These are phyloP conservation scores for Tympanuchus pallidicinctus DNA, from an alignment of 2,113 vertebrate genomes.

Conservation along the genomic window DNA sequence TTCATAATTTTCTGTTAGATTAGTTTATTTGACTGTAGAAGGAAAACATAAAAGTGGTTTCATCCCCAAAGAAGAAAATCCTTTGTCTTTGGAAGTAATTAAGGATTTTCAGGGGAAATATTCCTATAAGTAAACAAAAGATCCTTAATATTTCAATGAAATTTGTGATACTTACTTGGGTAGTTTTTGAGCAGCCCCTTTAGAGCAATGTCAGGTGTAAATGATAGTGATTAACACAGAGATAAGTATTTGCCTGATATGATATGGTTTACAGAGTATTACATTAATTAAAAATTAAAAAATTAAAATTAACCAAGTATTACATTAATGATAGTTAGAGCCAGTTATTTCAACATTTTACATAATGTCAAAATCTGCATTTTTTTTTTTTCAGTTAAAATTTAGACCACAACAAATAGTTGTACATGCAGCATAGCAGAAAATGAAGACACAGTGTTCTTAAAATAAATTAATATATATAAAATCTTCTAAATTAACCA, in stretches of 20 bases:
- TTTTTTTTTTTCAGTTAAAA: neutral
- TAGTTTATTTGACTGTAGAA: neutral
- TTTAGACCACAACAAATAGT: neutral
- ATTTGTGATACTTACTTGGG: neutral
- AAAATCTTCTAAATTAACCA: slow-evolving; percentile 13
- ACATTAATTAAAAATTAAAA: neutral
- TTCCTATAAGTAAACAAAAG: neutral
- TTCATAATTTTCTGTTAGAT: neutral
- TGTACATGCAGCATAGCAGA: neutral
- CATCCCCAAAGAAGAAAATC: neutral
- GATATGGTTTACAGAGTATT: neutral
- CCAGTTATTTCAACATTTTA: neutral
- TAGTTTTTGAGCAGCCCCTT: neutral
- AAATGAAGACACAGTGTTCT: slow-evolving; percentile 1
- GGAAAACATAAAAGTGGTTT: neutral
- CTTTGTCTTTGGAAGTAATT: neutral
- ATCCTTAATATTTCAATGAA: neutral
- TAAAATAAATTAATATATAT: neutral
- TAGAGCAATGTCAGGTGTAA: neutral
- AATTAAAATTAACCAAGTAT: neutral
- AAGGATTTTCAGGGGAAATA: neutral
- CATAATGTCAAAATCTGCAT: neutral
- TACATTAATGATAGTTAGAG: neutral
- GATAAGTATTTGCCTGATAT: neutral
- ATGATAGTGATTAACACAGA: neutral